Percentiles rank a stretch among this genome's conserved stretches.
These are phyloP conservation scores for Hydrolagus affinis DNA, from an alignment of 2,113 vertebrate genomes.

Conservation along the genomic window DNA sequence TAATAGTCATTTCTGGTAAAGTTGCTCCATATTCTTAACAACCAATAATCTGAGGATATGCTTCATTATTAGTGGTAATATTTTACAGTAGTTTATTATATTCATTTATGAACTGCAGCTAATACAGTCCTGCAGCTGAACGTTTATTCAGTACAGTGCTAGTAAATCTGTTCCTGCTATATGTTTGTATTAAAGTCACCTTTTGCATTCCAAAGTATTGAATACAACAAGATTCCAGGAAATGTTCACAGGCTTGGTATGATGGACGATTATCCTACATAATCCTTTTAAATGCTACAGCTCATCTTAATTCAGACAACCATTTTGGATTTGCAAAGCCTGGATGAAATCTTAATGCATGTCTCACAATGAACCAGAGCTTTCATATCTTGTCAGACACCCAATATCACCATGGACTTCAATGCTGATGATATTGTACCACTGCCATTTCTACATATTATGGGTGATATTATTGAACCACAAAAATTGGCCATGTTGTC, in stretches of 20 bases:
- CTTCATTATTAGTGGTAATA: too few relatives aligned
- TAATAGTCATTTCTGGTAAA: too few relatives aligned
- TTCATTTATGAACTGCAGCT: background rate
- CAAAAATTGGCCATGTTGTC: background rate
- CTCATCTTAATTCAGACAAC: background rate
- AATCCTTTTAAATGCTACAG: background rate
- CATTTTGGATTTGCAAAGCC: background rate
- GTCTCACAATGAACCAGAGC: background rate
- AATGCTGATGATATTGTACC: background rate
- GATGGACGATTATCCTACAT: background rate
- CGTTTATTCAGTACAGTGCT: background rate
- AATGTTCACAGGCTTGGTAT: background rate
- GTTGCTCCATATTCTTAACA: too few relatives aligned
- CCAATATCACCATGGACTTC: background rate
- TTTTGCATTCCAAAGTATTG: background rate
- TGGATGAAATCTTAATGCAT: background rate
- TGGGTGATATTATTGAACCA: background rate
- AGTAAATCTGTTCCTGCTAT: background rate
- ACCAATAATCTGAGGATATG: too few relatives aligned
- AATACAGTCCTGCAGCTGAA: background rate
- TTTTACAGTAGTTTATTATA: too few relatives aligned
- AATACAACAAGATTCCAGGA: background rate
- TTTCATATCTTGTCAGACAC: background rate
- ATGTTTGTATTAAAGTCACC: background rate
- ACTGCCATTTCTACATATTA: background rate